These are phyloP conservation scores for Cephus spinipes DNA, from an alignment of 2,888 invertebrate species.

Conservation along the genomic window DNA sequence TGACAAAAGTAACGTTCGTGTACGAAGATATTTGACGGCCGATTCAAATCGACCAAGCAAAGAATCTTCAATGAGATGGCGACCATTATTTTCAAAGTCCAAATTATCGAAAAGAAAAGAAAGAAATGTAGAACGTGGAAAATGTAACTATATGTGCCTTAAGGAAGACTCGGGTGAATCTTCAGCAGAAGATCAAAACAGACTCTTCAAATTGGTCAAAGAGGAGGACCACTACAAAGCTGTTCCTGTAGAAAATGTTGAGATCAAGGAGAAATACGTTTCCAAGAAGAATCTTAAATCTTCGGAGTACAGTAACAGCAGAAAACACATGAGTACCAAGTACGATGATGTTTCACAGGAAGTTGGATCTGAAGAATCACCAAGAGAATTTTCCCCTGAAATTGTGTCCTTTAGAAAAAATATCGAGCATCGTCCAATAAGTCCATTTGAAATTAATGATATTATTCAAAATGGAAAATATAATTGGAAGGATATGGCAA, in stretches of 20 bases:
- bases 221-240: conserved; percentile 21
- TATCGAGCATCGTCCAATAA: neutral
- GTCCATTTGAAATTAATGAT: neutral
- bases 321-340: neutral
- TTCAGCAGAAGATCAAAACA: conserved; percentile 13
- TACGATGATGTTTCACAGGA: neutral
- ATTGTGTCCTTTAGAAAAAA: neutral
- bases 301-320: neutral
- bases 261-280: conserved; percentile 1
- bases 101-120: neutral
- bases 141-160: conserved; percentile 17
- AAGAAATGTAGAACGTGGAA: neutral
- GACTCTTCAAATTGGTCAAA: conserved; percentile 20
- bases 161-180: conserved; percentile 20
- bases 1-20: neutral
- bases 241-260: conserved; percentile 7
- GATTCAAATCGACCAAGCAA: neutral
- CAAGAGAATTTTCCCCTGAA: neutral
- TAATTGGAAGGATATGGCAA: neutral
- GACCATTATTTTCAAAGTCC: neutral
- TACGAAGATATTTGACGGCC: neutral
- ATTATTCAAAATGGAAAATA: neutral
- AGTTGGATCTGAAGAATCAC: neutral
- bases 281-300: neutral
- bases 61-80: neutral